Base-by-base conservation (phyloP, 2,113 vertebrate genomes). In the Embiotoca jacksoni region DNA sequence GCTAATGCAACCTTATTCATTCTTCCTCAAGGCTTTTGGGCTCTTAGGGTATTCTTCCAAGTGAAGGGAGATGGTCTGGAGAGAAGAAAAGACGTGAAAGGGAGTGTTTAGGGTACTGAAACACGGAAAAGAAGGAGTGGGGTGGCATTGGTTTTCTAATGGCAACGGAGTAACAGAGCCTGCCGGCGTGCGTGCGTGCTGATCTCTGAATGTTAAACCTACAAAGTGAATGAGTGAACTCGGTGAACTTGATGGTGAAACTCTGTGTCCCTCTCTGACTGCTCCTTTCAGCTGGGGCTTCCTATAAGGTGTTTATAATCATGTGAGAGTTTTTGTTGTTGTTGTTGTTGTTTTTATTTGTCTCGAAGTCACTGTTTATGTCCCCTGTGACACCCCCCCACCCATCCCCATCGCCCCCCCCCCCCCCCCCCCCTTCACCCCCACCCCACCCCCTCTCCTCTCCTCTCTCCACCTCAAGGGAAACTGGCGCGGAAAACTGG, bases 401-500 rank as follows among this genome's bases (percentile, higher is more conserved):
- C n/a, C n/a, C n/a, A n/a, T n/a, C 65, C 49, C 32, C 31, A 3
- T 10, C n/a, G 11, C 41, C 5, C 14, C 23, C 52, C 54, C 35
- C 60, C 65, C 56, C n/a, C n/a, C 14, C 50, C 46, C 23, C 65
- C 49, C 32, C 31, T 4, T 10, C n/a, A 15, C 41, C 5, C 14
- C 23, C 52, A 56, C 35, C 60, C 65, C 56, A 39, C 6, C 35
- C n/a, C 41, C 65, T 61, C 69, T 35, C 62, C 69, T 32, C 57
- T 14, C 50, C 72, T 78, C 81, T 82, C 77, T 80, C 89, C 73
- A 89, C 94, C 93, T 94, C 92, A 94, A 99, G 97, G 81, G 97
- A 99, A 88, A 93, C 95, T 94, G 97, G 95, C 89, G 94, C 95
- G 30, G 97, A 97, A 92, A 97, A 96, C 95, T 99, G 97, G 98